Base-by-base conservation (phyloP, 2,888 invertebrate genomes). In the Patella depressa region DNA sequence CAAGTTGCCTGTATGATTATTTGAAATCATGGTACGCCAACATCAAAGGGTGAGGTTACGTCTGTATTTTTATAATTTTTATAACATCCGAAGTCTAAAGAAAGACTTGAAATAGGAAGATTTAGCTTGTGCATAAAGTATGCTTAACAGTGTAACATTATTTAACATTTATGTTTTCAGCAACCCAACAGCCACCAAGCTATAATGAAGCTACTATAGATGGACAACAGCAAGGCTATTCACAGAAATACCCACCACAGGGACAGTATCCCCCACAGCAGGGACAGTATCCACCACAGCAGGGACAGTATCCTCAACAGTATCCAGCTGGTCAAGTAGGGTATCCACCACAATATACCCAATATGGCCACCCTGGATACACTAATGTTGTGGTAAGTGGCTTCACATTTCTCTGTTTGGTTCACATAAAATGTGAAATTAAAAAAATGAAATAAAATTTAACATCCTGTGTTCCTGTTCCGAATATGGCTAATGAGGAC, bases 181-280 rank as follows among this genome's bases (percentile, higher is more conserved):
- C 65, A 53, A 24, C 15, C 17, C 19, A 65, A 14, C 12, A 17
- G 11, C 74, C 74, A 12, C 74, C 74, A 9, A 74, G 65, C 17
- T 74, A 74, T 45, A 74, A 17, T 53, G 74, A 74, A 17, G 74
- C 74, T 19, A 74, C 69, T 24, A 24, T 53, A 15, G 53, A 29
- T 24, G 65, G 15, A 24, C 65, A 29, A 53, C 74, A 59, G 1
- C 65, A 65, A 45, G 54, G 45, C 15, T 74, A 74, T 53, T 53
- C 74, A 19, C 19, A 65, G 65, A 19, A 65, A 24, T 19, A 7
- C 5, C 9, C 19, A 14, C 45, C 74, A n/a, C 19, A 24, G 19
- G 19, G 24, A 24, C 65, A 65, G 65, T 65, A 65, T 19, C 65
- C 65, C 9, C 65, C 65, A 65, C 65, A n/a, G 15, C 15, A n/a